Conservation (phyloP, 2,888 invertebrate species). For the Elegia similella region DNA sequence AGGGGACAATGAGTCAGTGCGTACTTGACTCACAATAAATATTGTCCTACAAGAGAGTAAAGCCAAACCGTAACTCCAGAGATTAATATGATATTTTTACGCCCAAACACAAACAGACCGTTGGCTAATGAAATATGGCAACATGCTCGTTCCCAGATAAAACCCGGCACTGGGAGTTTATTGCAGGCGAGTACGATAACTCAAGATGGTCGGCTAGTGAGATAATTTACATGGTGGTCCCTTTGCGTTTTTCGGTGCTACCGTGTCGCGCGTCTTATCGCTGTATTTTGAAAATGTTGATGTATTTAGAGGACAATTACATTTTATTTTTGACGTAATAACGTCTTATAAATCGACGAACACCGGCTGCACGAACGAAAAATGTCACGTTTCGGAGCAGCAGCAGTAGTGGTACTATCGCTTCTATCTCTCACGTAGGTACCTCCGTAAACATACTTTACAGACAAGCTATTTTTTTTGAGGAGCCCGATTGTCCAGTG, state of each 20-base stretch:
- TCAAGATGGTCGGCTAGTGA: conserved; percentile 62
- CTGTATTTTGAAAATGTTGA: background rate
- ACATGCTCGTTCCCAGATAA: conserved; percentile 73
- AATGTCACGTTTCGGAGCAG: too few species aligned
- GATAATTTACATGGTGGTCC: conserved; percentile 75
- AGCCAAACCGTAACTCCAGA: conserved; percentile 62
- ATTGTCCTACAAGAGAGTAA: conserved; percentile 55
- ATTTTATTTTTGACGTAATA: background rate
- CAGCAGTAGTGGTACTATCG: too few species aligned
- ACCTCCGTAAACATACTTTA: too few species aligned
- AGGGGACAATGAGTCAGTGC: conserved; percentile 44
- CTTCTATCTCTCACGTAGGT: too few species aligned
- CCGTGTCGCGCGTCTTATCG: conserved; percentile 47
- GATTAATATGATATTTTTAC: conserved; percentile 76
- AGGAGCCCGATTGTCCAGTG: too few species aligned
- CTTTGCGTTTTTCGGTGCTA: conserved; percentile 58
- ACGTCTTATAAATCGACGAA: too few species aligned
- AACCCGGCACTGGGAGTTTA: conserved; percentile 70
- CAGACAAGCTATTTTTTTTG: too few species aligned
- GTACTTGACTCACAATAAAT: conserved; percentile 53
- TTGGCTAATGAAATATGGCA: conserved; percentile 76
- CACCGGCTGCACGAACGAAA: too few species aligned
- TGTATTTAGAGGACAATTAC: background rate
- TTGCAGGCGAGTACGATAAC: conserved; percentile 69
- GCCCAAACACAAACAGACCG: conserved; percentile 59